A percentile compares a stretch with the other conserved stretches of the same genome.
Conservation (phyloP, 1,140 invertebrate genomes). For the Laupala kohalensis region DNA sequence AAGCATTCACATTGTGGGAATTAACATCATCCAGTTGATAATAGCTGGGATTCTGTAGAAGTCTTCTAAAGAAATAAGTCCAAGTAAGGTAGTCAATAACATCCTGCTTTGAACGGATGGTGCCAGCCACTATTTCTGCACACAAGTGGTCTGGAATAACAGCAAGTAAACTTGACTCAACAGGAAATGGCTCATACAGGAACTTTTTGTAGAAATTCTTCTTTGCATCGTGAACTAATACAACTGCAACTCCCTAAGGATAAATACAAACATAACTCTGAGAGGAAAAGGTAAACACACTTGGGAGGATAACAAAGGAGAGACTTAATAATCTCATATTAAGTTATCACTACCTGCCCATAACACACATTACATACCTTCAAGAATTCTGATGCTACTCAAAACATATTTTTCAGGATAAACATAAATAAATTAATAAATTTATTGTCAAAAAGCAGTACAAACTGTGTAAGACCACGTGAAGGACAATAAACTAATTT, state of each 20-base stretch:
- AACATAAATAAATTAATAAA: too few species aligned
- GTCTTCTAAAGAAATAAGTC: slow-evolving; percentile 93
- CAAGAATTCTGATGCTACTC: too few species aligned
- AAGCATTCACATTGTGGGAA: slow-evolving; percentile 50
- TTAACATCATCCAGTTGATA: slow-evolving; percentile 74
- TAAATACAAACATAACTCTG: background rate
- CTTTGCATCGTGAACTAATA: slow-evolving; percentile 95
- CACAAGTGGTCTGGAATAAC: slow-evolving; percentile 95
- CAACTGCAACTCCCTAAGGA: slow-evolving; percentile 74
- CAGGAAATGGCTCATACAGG: slow-evolving; percentile 96
- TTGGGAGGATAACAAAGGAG: too few species aligned
- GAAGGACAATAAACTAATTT: too few species aligned
- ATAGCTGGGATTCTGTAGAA: slow-evolving; percentile 88
- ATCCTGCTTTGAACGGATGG: slow-evolving; percentile 83
- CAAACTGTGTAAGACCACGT: too few species aligned
- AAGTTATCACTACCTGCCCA: too few species aligned
- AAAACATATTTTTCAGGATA: too few species aligned
- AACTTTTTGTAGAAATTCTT: slow-evolving; percentile 99
- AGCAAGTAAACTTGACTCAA: slow-evolving; percentile 85
- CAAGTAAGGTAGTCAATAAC: slow-evolving; percentile 95
- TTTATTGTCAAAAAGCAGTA: too few species aligned
- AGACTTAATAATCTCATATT: too few species aligned
- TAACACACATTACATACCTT: too few species aligned
- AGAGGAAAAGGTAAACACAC: too few species aligned
- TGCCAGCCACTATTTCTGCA: slow-evolving; percentile 92